A percentile compares a stretch with the other conserved stretches of the same genome.
phyloP scores from a whole-genome alignment of 35 echinoderm and acorn worm species.

The Acanthaster planci region DNA sequence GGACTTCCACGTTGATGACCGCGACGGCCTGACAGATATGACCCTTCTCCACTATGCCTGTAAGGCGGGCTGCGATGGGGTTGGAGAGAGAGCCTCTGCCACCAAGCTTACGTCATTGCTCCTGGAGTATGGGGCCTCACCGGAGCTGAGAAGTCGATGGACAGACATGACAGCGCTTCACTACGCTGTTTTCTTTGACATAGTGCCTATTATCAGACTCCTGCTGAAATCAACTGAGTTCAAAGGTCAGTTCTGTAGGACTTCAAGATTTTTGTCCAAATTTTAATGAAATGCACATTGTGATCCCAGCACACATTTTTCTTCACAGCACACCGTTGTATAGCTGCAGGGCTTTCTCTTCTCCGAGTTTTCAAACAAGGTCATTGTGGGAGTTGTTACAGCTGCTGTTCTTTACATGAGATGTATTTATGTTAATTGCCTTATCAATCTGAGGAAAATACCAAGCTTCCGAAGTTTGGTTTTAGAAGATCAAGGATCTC shows the following conservation, averaged over 20 bases:
- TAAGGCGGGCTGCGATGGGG: constrained; percentile 34
- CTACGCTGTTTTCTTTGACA: constrained; percentile 58
- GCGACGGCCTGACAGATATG: constrained; percentile 61
- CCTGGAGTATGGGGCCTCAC: constrained; percentile 25
- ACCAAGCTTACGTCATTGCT: neutral
- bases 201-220: constrained; percentile 34
- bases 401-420: too few species aligned
- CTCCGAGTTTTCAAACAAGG: too few species aligned
- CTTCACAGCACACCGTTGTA: too few species aligned
- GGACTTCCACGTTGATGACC: constrained; percentile 44
- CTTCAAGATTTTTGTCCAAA: neutral
- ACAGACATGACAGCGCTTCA: constrained; percentile 54
- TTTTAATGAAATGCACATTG: too few species aligned
- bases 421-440: too few species aligned
- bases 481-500: neutral
- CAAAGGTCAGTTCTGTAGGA: neutral
- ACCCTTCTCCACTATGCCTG: constrained; percentile 55
- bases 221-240: constrained; percentile 28
- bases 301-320: too few species aligned
- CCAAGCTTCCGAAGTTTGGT: too few species aligned
- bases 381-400: too few species aligned
- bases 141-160: constrained; percentile 46
- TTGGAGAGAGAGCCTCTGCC: constrained; percentile 18
- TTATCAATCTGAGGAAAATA: too few species aligned
- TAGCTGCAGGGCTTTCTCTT: too few species aligned